Percentiles rank a stretch among this genome's conserved stretches.
These are phyloP conservation scores for Dicycla oo DNA, from an alignment of 2,888 invertebrate genomes.

Conservation along the genomic window DNA sequence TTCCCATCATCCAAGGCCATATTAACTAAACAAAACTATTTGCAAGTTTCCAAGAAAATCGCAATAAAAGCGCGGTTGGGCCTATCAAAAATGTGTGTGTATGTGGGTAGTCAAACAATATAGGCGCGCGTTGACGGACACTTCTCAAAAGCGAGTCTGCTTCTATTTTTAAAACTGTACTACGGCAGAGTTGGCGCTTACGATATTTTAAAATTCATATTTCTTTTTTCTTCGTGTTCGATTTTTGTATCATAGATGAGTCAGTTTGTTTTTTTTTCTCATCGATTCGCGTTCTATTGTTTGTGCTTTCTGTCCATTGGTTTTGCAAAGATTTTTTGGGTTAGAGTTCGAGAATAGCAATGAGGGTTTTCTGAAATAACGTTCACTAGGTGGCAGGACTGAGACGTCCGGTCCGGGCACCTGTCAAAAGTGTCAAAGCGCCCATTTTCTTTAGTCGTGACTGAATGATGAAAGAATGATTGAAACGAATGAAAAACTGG, in stretches of 20 bases:
- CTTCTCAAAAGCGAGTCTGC: constrained; percentile 70
- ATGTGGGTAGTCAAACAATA: constrained; percentile 73
- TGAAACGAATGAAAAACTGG: no score
- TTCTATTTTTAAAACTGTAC: constrained; percentile 79
- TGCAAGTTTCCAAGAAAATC: constrained; percentile 60
- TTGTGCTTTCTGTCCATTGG: constrained; percentile 18
- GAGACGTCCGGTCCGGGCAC: no score
- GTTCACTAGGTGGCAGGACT: no score
- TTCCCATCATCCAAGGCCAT: constrained; percentile 56
- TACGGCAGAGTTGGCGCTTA: constrained; percentile 63
- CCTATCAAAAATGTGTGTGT: constrained; percentile 66
- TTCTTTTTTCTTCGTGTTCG: constrained; percentile 40
- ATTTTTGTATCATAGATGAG: constrained; percentile 48
- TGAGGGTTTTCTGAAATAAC: no score
- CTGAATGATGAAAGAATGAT: no score
- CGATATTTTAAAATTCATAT: constrained; percentile 71
- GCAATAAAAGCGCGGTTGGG: constrained; percentile 65
- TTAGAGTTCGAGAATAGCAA: background rate
- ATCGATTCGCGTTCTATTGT: constrained; percentile 32
- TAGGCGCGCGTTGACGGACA: constrained; percentile 78
- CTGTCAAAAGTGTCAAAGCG: no score
- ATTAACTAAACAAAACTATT: constrained; percentile 62
- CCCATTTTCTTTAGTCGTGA: no score
- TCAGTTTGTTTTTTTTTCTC: constrained; percentile 51
- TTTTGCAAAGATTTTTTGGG: constrained; percentile 1